Conservation (phyloP, 1,140 invertebrate genomes). For the Portunus trituberculatus region DNA sequence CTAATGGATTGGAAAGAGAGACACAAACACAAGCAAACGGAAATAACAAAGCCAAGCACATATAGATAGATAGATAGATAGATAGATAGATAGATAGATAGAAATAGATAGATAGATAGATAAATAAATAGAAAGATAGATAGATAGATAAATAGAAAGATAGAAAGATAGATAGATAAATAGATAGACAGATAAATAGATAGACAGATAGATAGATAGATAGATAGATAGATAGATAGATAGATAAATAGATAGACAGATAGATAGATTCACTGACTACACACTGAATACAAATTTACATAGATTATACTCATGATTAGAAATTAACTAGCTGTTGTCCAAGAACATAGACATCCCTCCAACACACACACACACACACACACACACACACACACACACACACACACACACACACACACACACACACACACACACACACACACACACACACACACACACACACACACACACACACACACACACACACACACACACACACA, state of each 20-base stretch:
- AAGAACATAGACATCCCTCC: not conserved
- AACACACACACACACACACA: too few species aligned
- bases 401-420: too few species aligned
- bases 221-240: not conserved
- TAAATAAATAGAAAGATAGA: not conserved
- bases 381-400: not conserved
- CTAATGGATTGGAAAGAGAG: not conserved
- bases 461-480: too few species aligned
- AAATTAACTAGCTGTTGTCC: too few species aligned
- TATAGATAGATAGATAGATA: constrained; percentile 13
- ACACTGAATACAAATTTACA: too few species aligned
- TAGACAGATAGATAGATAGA: not conserved
- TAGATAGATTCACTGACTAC: not conserved
- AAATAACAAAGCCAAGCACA: not conserved
- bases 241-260: not conserved
- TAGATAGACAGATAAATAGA: not conserved
- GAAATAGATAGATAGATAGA: not conserved
- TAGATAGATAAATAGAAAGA: not conserved
- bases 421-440: too few species aligned
- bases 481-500: too few species aligned
- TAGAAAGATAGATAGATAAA: not conserved
- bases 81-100: not conserved
- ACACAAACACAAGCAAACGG: not conserved
- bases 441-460: too few species aligned
- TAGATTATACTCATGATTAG: too few species aligned